Evolutionary conservation across 2,888 invertebrate species (phyloP).

Genomic region (Seira ritae): DNA sequence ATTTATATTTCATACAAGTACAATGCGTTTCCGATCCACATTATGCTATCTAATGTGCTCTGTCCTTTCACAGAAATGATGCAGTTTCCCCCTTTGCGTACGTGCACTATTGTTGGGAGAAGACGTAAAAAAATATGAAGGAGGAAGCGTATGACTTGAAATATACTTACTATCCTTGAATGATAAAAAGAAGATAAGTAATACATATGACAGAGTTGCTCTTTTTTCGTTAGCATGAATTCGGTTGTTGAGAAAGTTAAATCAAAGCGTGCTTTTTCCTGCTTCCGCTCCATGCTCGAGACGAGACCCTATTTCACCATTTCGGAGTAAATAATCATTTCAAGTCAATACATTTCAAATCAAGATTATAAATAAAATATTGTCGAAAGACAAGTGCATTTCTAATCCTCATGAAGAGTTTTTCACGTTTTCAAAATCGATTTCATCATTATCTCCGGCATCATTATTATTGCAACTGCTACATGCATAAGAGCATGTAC

Average conservation of each 20-base stretch:
- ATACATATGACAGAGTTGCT: no score
- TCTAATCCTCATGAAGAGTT: not conserved
- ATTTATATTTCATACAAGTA: conserved; percentile 29
- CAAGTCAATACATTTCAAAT: conserved; percentile 6
- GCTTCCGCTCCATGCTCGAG: no score
- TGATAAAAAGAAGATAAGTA: not conserved
- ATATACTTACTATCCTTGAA: not conserved
- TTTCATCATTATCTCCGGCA: conserved; percentile 6
- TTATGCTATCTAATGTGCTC: conserved; percentile 32
- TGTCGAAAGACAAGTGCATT: not conserved
- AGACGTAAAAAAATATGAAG: no score
- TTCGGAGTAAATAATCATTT: not conserved
- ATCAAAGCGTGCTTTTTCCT: not conserved
- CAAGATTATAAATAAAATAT: conserved; percentile 9
- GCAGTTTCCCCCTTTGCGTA: conserved; percentile 30
- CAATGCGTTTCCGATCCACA: conserved; percentile 64
- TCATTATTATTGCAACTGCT: conserved; percentile 3
- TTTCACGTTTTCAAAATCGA: not conserved
- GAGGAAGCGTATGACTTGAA: no score
- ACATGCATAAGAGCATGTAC: not conserved
- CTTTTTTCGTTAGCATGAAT: no score
- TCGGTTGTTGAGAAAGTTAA: no score
- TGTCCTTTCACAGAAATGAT: conserved; percentile 34
- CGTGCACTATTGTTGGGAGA: conserved; percentile 25
- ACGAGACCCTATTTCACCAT: not conserved